These are phyloP conservation scores for Acleris sparsana DNA, from an alignment of 2,888 invertebrate genomes.

Conservation along the genomic window DNA sequence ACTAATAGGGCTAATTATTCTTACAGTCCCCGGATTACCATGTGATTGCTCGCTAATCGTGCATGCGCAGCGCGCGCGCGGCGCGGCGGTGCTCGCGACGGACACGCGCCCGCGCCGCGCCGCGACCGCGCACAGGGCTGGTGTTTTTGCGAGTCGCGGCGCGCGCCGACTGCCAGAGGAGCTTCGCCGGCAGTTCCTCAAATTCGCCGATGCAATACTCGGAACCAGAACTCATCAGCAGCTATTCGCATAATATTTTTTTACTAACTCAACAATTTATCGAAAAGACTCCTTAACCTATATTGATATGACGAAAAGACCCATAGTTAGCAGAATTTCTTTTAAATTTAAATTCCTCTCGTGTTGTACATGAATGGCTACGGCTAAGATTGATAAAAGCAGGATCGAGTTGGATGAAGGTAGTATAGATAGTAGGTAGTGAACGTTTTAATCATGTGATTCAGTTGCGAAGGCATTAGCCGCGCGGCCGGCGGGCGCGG, in stretches of 20 bases:
- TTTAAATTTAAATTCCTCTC: constrained; percentile 40
- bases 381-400: constrained; percentile 51
- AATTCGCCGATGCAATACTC: constrained; percentile 69
- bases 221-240: constrained; percentile 69
- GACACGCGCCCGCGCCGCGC: constrained; percentile 51
- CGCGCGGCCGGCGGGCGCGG: constrained; percentile 45
- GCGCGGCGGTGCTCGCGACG: constrained; percentile 28
- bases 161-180: constrained; percentile 59
- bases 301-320: neutral
- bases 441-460: constrained; percentile 64
- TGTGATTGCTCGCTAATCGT: constrained; percentile 35
- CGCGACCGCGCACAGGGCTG: constrained; percentile 62
- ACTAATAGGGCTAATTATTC: constrained; percentile 25
- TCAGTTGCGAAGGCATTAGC: constrained; percentile 54
- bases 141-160: constrained; percentile 77
- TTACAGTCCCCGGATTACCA: constrained; percentile 20
- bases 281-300: neutral
- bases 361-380: constrained; percentile 51
- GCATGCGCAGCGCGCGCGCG: constrained; percentile 43
- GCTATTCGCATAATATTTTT: constrained; percentile 43
- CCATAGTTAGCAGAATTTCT: constrained; percentile 9
- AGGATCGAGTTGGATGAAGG: constrained; percentile 43
- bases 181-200: constrained; percentile 64
- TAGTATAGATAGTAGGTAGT: too few relatives aligned
- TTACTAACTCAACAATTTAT: constrained; percentile 7